Evolutionary conservation across 2,888 invertebrate species (phyloP).

Genomic region (Lepetodrilus schrolli): DNA sequence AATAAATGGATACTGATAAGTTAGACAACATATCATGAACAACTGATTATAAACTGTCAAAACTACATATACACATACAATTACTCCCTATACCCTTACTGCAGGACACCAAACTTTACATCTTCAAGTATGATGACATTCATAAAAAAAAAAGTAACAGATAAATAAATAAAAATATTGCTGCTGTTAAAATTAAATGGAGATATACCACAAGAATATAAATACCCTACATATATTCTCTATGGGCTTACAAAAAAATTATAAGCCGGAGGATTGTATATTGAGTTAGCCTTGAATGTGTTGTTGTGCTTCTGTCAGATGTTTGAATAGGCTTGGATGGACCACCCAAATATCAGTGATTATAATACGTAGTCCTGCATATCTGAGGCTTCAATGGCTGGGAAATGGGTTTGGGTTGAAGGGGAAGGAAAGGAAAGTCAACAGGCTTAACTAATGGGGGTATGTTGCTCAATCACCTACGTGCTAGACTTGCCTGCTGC

Average conservation of each 20-base stretch:
- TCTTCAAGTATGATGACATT: too few relatives aligned
- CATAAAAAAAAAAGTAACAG: too few relatives aligned
- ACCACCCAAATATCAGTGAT: not conserved
- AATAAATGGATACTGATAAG: not conserved
- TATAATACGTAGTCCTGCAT: not conserved
- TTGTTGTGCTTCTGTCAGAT: not conserved
- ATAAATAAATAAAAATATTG: not conserved
- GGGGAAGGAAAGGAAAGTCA: not conserved
- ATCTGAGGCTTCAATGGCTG: not conserved
- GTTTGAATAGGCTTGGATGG: not conserved
- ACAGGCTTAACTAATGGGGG: not conserved
- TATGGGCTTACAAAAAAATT: too few relatives aligned
- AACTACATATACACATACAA: not conserved
- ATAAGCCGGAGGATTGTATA: too few relatives aligned
- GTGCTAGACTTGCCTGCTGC: not conserved
- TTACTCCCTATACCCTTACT: too few relatives aligned
- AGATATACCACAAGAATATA: not conserved
- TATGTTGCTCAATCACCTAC: not conserved
- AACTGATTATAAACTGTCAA: too few relatives aligned
- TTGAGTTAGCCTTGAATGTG: not conserved
- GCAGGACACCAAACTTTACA: too few relatives aligned
- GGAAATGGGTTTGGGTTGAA: not conserved
- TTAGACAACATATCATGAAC: too few relatives aligned
- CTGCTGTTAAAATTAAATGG: not conserved
- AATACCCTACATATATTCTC: too few relatives aligned